A percentile compares a stretch with the other conserved stretches of the same genome.
phyloP scores from a whole-genome alignment of 2,888 invertebrate species.

The Noctuana brunneofusca region DNA sequence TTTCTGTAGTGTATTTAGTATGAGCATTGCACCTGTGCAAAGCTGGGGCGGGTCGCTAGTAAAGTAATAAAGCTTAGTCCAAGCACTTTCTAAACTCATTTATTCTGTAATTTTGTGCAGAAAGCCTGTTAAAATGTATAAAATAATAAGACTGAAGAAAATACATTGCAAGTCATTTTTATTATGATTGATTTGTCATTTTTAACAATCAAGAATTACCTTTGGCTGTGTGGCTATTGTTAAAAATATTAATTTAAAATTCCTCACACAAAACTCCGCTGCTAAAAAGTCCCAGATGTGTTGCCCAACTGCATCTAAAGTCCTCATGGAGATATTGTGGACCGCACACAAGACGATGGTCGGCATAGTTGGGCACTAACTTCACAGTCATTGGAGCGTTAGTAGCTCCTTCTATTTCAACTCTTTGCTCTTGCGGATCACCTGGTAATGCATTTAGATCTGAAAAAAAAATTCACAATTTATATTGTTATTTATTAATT shows the following conservation, averaged over 20 bases:
- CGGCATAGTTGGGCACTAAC: slow-evolving; percentile 87
- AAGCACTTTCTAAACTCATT: too few species aligned
- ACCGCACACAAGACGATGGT: slow-evolving; percentile 89
- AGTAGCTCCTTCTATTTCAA: slow-evolving; percentile 86
- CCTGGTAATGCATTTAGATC: slow-evolving; percentile 88
- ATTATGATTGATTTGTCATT: too few species aligned
- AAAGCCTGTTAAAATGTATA: too few species aligned
- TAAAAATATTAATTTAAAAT: background rate
- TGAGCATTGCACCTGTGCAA: too few species aligned
- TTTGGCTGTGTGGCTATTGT: background rate
- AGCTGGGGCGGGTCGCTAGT: too few species aligned
- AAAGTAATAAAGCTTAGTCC: too few species aligned
- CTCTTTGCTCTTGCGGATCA: slow-evolving; percentile 82
- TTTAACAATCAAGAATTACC: too few species aligned
- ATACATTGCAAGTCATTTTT: too few species aligned
- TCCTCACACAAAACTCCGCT: slow-evolving; percentile 89
- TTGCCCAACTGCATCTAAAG: slow-evolving; percentile 84
- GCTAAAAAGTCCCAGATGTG: slow-evolving; percentile 84
- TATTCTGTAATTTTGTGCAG: too few species aligned
- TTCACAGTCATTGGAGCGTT: slow-evolving; percentile 81
- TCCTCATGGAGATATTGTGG: slow-evolving; percentile 88
- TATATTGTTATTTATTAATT: too few species aligned
- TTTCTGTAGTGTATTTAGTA: too few species aligned
- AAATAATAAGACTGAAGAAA: too few species aligned
- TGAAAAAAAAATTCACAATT: slow-evolving; percentile 59